Evolutionary conservation across 2,797 vertebrate species (phyloP).

Genomic region (Paguma larvata): DNA sequence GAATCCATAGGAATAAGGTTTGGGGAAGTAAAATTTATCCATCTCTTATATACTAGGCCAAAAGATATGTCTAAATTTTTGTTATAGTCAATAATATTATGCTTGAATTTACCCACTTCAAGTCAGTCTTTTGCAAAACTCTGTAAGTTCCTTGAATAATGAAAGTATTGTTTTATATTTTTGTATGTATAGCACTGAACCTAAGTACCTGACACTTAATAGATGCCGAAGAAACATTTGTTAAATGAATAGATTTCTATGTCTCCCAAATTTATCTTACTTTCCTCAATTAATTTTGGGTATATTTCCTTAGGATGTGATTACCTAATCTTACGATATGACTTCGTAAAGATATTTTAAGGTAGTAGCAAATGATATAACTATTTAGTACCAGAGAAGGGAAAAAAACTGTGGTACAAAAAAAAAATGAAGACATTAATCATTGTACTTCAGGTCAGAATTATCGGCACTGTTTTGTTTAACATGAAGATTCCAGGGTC

Average conservation of each 20-base stretch:
- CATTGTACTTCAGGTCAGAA: constrained; percentile 12
- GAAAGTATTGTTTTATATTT: not conserved
- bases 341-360: not conserved
- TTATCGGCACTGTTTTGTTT: not conserved
- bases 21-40: not conserved
- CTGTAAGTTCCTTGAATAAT: not conserved
- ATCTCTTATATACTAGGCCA: not conserved
- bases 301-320: constrained; percentile 6
- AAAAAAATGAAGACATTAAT: not conserved
- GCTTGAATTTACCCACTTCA: not conserved
- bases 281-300: not conserved
- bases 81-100: not conserved
- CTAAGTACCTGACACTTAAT: not conserved
- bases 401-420: not conserved
- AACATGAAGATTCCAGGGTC: not conserved
- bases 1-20: not conserved
- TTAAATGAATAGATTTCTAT: constrained; percentile 2
- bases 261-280: not conserved
- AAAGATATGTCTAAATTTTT: not conserved
- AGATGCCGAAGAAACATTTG: not conserved
- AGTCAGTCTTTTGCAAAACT: not conserved
- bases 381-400: constrained; percentile 10
- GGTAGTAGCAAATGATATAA: not conserved
- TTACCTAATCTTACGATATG: not conserved
- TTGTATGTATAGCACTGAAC: not conserved